A percentile compares a stretch with the other conserved stretches of the same genome.
These are phyloP conservation scores for Dinomys branickii DNA, from an alignment of 2,113 vertebrate genomes.

Conservation along the genomic window DNA sequence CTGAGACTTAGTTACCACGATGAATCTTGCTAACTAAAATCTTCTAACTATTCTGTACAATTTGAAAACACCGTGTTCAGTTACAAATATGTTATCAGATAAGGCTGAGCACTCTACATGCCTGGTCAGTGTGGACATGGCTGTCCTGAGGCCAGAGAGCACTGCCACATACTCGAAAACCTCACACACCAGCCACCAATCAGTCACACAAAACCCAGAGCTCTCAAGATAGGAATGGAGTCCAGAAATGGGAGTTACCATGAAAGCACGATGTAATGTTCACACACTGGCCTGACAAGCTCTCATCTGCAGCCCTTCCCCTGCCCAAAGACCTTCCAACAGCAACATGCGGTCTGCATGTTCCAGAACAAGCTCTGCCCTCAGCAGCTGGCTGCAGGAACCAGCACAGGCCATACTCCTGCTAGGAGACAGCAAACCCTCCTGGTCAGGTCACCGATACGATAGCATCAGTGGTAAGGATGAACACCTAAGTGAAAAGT, in stretches of 20 bases:
- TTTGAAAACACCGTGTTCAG: constrained; percentile 95
- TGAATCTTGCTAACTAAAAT: too few species aligned
- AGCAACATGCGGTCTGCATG: constrained; percentile 43
- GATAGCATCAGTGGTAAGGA: neutral
- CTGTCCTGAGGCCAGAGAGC: constrained; percentile 78
- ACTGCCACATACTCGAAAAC: constrained; percentile 73
- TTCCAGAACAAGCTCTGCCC: neutral
- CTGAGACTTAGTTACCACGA: too few species aligned
- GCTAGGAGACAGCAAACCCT: neutral
- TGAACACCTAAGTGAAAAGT: constrained; percentile 48
- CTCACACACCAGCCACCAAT: constrained; percentile 72
- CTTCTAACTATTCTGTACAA: constrained; percentile 98
- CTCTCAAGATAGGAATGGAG: constrained; percentile 77
- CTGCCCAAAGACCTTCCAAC: neutral
- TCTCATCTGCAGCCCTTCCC: neutral
- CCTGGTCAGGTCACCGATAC: neutral
- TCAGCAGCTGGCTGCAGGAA: neutral
- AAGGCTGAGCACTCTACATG: constrained; percentile 93
- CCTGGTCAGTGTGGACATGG: constrained; percentile 87
- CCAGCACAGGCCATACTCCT: neutral
- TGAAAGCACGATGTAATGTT: constrained; percentile 8
- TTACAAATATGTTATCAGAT: constrained; percentile 94
- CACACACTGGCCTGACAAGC: constrained; percentile 37
- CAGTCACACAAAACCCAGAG: constrained; percentile 67
- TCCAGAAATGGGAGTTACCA: constrained; percentile 60